Base-by-base conservation (phyloP, 2,888 invertebrate genomes). In the Cordilura impudica region DNA sequence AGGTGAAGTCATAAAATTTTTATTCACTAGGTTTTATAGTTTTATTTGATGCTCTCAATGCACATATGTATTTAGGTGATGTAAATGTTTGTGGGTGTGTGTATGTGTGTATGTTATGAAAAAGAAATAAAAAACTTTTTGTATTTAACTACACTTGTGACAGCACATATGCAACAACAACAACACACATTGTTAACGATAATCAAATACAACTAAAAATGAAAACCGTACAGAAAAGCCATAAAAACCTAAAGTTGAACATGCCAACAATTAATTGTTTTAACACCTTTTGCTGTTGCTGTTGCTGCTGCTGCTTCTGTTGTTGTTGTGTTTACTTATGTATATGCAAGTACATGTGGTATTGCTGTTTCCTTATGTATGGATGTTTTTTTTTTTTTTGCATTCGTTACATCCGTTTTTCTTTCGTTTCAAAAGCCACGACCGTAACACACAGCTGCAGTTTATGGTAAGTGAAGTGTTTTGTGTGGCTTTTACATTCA, bases 261-360 rank as follows among this genome's bases (percentile, higher is more conserved):
- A 75, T 79, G 74, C 79, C 74, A 79, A 71, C 74, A 75, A 75
- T 79, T 79, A 79, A 79, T 79, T 79, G 75, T 79, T 79, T 79
- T 75, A 75, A 79, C 79, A 79, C 79, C 66, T 79, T 78, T 74
- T 69, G 10, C 53, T 56, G 19, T 47, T 67, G 74, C 69, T 56
- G 67, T 2, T 54, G 31, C 21, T 60, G 51, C 18, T 43, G 29
- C 23, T 72, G 45, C 16, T 35, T n/a, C 18, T 66, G 23, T 8
- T 10, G 19, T 8, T 49, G 58, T 47, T 60, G 14, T 54, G 53
- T 45, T 2, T 12, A 10, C 43, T 3, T 56, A n/a, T 16, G 10
- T 1, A 31, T 10, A 35, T 54, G 16, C 14, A 19, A 31, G 16
- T 23, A 49, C 8, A 29, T 1, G n/a, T 63, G 45, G 51, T 21